Percentiles rank a stretch among this genome's conserved stretches.
Conservation (phyloP, 2,888 invertebrate species). For the Caenorhabditis virilis region DNA sequence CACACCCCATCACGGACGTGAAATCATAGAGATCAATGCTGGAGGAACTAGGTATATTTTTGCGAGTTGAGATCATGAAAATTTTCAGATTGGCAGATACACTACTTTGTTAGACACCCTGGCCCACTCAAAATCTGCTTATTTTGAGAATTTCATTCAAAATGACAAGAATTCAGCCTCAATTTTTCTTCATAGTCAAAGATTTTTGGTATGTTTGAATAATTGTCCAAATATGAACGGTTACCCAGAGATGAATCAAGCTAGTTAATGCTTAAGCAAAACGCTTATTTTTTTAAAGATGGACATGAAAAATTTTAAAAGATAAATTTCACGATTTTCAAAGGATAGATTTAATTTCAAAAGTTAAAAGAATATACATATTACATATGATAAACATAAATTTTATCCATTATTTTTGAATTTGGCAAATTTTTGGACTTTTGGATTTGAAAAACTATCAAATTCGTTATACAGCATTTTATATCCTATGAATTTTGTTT, state of each 20-base stretch:
- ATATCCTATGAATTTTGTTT: neutral
- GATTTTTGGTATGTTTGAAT: conserved; percentile 33
- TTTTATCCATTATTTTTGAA: too few relatives aligned
- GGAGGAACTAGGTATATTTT: conserved; percentile 37
- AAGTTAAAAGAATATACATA: too few relatives aligned
- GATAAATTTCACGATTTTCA: neutral
- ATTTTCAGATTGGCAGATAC: conserved; percentile 21
- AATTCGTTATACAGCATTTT: too few relatives aligned
- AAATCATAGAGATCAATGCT: conserved; percentile 46
- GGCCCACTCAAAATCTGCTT: conserved; percentile 34
- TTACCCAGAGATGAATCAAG: too few relatives aligned
- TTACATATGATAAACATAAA: too few relatives aligned
- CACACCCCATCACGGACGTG: conserved; percentile 38
- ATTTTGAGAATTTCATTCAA: conserved; percentile 39
- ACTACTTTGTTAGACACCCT: conserved; percentile 46
- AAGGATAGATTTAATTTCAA: too few relatives aligned
- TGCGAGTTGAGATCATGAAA: neutral
- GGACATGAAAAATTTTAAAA: neutral
- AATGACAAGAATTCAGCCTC: conserved; percentile 40
- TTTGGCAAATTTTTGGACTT: too few relatives aligned
- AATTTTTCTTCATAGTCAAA: conserved; percentile 32
- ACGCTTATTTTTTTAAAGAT: too few relatives aligned
- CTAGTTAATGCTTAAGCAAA: too few relatives aligned
- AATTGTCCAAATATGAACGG: too few relatives aligned
- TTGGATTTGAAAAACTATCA: too few relatives aligned